Percentiles rank a stretch among this genome's conserved stretches.
Evolutionary conservation across 2,113 vertebrate species (phyloP).

Genomic region (Varanus salvator): DNA sequence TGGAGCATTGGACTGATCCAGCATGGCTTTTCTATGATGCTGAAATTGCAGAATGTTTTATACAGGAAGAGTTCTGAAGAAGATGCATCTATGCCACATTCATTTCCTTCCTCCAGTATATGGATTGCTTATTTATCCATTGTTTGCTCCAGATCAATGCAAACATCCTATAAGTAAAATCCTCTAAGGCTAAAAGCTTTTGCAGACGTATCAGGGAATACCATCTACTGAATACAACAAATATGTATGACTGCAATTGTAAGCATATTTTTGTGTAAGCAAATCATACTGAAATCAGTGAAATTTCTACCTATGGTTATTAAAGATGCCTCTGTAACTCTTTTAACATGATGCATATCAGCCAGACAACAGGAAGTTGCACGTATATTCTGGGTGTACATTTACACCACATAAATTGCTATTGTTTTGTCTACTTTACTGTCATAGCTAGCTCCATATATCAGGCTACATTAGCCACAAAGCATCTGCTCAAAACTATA

Average conservation of each 20-base stretch:
- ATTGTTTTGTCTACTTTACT: not conserved
- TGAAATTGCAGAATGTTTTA: not conserved
- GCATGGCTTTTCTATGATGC: not conserved
- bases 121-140: not conserved
- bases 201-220: not conserved
- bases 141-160: not conserved
- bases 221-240: not conserved
- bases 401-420: not conserved
- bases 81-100: not conserved
- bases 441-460: not conserved
- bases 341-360: not conserved
- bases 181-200: not conserved
- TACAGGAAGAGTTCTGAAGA: not conserved
- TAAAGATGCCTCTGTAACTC: too few species aligned
- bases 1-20: too few species aligned
- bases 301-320: too few species aligned
- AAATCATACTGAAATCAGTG: not conserved
- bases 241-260: not conserved
- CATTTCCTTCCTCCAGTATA: not conserved
- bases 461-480: rapidly evolving
- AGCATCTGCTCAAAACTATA: rapidly evolving
- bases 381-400: not conserved
- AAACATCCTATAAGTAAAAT: not conserved
- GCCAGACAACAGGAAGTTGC: not conserved
- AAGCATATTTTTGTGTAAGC: not conserved